phyloP scores from a whole-genome alignment of 2,797 vertebrate species.

The Huso huso region DNA sequence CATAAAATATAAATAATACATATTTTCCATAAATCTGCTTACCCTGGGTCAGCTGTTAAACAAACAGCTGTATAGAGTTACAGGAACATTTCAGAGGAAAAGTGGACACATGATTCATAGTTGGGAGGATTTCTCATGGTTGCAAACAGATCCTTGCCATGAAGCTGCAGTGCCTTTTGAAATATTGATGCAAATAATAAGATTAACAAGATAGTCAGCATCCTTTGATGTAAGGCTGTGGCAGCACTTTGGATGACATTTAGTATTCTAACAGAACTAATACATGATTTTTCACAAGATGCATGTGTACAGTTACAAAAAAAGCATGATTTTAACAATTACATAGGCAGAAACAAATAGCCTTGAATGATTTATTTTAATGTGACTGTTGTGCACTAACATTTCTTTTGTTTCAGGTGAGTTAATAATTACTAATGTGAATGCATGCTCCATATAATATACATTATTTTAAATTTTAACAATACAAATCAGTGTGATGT shows the following conservation, averaged over 20 bases:
- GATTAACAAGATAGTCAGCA: too few species aligned
- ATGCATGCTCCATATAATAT: constrained; percentile 45
- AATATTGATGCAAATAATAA: too few species aligned
- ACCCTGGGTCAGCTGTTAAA: too few species aligned
- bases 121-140: too few species aligned
- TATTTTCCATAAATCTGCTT: too few species aligned
- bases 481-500: constrained; percentile 22
- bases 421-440: constrained; percentile 48
- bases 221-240: neutral
- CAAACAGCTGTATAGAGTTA: too few species aligned
- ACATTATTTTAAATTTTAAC: constrained; percentile 33
- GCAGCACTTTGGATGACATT: neutral
- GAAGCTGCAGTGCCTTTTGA: too few species aligned
- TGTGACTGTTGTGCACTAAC: constrained; percentile 53
- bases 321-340: constrained; percentile 35
- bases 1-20: too few species aligned
- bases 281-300: constrained; percentile 33
- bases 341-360: constrained; percentile 15
- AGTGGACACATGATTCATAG: too few species aligned
- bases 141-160: too few species aligned
- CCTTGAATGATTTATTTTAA: constrained; percentile 32
- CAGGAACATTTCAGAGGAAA: too few species aligned
- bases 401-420: constrained; percentile 53
- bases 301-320: constrained; percentile 42
- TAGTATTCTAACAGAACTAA: constrained; percentile 22